These are phyloP conservation scores for Nothura maculosa DNA, from an alignment of 2,797 vertebrate species.

Conservation along the genomic window DNA sequence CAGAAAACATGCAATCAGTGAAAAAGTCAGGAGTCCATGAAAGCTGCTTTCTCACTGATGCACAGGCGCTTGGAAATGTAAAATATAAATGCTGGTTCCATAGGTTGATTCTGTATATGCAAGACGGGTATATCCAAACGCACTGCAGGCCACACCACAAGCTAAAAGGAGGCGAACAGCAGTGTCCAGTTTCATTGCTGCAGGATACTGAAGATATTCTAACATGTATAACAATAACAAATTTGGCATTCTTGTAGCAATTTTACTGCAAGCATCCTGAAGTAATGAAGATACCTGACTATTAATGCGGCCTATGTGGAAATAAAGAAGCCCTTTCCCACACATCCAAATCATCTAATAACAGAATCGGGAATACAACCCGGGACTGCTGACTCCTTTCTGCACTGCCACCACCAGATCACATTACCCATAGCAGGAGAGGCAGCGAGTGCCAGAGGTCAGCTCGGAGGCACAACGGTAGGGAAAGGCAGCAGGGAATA, in stretches of 20 bases:
- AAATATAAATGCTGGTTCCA: accelerated
- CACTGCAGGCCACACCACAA: background rate
- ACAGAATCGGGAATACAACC: accelerated
- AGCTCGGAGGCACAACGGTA: background rate
- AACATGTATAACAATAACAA: slow-evolving; percentile 36
- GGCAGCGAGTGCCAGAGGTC: slow-evolving; percentile 32
- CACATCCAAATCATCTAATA: background rate
- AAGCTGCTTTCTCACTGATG: background rate
- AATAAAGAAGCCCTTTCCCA: slow-evolving; percentile 27
- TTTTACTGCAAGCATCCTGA: background rate
- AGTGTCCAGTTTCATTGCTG: slow-evolving; percentile 2
- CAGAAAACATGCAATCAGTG: background rate
- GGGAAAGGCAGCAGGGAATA: background rate
- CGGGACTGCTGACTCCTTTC: slow-evolving; percentile 38
- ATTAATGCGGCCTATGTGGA: background rate
- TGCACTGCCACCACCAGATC: slow-evolving; percentile 38
- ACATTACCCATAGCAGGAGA: background rate
- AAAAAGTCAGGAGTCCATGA: background rate
- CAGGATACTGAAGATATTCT: slow-evolving; percentile 22
- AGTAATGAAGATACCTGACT: background rate
- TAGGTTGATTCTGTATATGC: background rate
- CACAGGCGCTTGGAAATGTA: background rate
- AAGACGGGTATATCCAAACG: background rate
- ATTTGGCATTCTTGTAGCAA: background rate
- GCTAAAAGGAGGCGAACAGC: background rate